Base-by-base conservation (phyloP, 2,888 invertebrate species). In the Polymixis flavicincta region DNA sequence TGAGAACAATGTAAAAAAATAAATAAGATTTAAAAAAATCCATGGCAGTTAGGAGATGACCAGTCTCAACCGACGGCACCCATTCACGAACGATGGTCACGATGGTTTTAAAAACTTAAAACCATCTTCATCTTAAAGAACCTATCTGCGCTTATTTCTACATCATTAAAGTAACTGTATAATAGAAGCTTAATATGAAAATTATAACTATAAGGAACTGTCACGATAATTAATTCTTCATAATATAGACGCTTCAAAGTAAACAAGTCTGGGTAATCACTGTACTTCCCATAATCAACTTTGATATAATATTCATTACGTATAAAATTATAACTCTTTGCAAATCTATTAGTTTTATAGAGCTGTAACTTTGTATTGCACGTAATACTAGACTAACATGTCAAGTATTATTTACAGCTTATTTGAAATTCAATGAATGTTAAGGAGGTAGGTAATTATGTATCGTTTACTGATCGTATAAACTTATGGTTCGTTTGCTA, bases 361-460 rank as follows among this genome's bases (percentile, higher is more conserved):
- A 71, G 45, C 42, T 66, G 45, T 61, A 25, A 59, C 42, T 61
- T 73, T 50, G 45, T 69, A 64, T 13, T 61, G 60, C 45, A 54
- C 25, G 1, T 76, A n/a, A 28, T 54, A 80, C 64, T 42, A 69
- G 64, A 71, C 50, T 59, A 48, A 68, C 80, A 55, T 76, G 71
- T 57, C 54, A 66, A 67, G 60, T 71, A 78, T 74, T 76, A 78
- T 25, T 73, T 68, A 75, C 64, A 54, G 48, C 74, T 74, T 73
- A 85, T 82, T 85, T 82, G 72, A 67, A 74, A 77, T 85, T 76
- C 83, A 78, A 82, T 85, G 2, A 73, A 79, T 82, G 74, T 63
- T 68, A 85, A 76, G 71, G 13, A 82, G 70, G 19, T 78, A 82
- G 70, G 19, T 78, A 76, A 66, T 73, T 73, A 74, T 59, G 50